These are phyloP conservation scores for Ptyas mucosa DNA, from an alignment of 2,113 vertebrate species.

Conservation along the genomic window DNA sequence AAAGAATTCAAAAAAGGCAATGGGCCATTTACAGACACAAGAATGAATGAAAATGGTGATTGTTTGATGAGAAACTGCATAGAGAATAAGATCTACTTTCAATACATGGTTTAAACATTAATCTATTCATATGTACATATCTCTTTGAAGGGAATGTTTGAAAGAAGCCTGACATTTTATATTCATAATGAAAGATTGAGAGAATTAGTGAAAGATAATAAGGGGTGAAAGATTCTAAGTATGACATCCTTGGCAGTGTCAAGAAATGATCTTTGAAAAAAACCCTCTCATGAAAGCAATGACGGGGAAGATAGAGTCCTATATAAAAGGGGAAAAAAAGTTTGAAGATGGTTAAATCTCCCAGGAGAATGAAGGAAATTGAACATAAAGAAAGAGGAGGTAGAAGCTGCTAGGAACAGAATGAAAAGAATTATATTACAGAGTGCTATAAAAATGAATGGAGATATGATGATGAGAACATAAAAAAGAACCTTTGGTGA, in stretches of 20 bases:
- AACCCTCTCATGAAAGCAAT: background rate
- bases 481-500: background rate
- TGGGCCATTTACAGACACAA: background rate
- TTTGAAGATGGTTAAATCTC: background rate
- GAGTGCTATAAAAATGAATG: background rate
- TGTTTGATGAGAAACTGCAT: background rate
- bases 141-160: background rate
- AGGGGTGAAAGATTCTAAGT: background rate
- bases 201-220: background rate
- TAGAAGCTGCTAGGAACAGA: background rate
- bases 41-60: background rate
- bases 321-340: background rate
- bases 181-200: background rate
- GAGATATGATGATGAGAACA: background rate
- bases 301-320: background rate
- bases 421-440: background rate
- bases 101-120: background rate
- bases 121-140: background rate
- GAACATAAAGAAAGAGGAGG: background rate
- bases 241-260: background rate
- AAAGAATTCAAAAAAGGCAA: background rate
- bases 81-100: background rate
- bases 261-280: background rate
- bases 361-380: background rate
- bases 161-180: background rate